phyloP scores from a whole-genome alignment of 53 echinoderm and acorn worm species.

The Patiria pectinifera region DNA sequence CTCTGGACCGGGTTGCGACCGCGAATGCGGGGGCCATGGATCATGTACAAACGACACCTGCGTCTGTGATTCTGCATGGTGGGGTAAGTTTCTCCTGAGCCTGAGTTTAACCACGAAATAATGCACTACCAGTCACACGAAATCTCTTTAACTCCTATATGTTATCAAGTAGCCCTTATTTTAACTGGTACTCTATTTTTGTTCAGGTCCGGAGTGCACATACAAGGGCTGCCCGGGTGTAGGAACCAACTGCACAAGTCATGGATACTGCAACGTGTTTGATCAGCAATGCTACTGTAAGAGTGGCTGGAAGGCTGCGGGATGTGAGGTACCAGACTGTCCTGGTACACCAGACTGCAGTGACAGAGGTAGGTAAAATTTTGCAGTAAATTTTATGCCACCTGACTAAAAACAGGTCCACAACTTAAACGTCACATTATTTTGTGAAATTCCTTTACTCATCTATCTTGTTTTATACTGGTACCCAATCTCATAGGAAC shows the following conservation, averaged over 20 bases:
- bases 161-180: not conserved
- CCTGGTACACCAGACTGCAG: slow-evolving; percentile 87
- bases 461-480: not conserved
- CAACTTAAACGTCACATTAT: no score
- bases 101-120: no score
- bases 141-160: no score
- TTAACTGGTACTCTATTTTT: not conserved
- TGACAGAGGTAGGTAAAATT: slow-evolving; percentile 62
- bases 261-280: slow-evolving; percentile 78
- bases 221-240: slow-evolving; percentile 85
- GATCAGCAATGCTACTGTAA: slow-evolving; percentile 82
- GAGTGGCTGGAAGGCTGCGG: slow-evolving; percentile 79
- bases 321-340: slow-evolving; percentile 88
- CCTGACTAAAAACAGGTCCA: no score
- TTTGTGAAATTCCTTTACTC: no score
- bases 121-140: no score
- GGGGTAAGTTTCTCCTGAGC: slow-evolving; percentile 75
- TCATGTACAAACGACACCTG: slow-evolving; percentile 68
- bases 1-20: slow-evolving; percentile 82
- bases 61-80: slow-evolving; percentile 88
- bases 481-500: slow-evolving; percentile 50
- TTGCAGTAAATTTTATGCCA: not conserved
- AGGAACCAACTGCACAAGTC: slow-evolving; percentile 82
- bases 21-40: slow-evolving; percentile 86
- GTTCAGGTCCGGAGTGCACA: slow-evolving; percentile 75